These are phyloP conservation scores for Phodopus roborovskii DNA, from an alignment of 2,113 vertebrate species.

Conservation along the genomic window DNA sequence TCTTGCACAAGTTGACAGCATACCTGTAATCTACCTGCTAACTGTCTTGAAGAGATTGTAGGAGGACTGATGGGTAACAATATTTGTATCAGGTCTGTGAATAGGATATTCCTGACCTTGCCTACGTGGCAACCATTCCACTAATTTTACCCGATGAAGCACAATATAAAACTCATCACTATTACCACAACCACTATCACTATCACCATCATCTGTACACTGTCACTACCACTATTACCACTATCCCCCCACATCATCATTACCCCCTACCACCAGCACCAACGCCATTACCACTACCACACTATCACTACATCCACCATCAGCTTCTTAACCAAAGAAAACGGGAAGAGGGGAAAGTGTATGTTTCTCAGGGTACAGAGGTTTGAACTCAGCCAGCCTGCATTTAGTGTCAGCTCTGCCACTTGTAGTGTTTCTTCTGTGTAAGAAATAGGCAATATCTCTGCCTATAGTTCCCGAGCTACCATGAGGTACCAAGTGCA, in stretches of 20 bases:
- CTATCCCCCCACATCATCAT: neutral
- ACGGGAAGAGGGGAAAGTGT: neutral
- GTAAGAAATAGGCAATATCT: too few species aligned
- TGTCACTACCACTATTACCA: neutral
- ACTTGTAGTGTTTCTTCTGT: neutral
- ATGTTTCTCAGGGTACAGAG: neutral
- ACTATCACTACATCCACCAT: neutral
- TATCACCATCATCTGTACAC: neutral
- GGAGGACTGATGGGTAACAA: neutral
- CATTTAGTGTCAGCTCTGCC: neutral
- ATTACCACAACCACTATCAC: neutral
- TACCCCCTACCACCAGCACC: neutral
- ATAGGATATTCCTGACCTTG: neutral
- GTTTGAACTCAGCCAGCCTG: neutral
- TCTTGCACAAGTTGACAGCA: neutral
- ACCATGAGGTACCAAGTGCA: neutral
- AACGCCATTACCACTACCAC: too few species aligned
- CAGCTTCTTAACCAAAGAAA: neutral
- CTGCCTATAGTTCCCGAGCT: neutral
- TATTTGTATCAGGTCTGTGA: neutral
- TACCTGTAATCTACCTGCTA: neutral
- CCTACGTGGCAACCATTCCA: neutral
- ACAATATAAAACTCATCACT: neutral
- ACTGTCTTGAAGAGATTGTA: neutral
- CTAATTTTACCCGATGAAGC: neutral